These are phyloP conservation scores for Glyptemys insculpta DNA, from an alignment of 2,797 vertebrate species.

Conservation along the genomic window DNA sequence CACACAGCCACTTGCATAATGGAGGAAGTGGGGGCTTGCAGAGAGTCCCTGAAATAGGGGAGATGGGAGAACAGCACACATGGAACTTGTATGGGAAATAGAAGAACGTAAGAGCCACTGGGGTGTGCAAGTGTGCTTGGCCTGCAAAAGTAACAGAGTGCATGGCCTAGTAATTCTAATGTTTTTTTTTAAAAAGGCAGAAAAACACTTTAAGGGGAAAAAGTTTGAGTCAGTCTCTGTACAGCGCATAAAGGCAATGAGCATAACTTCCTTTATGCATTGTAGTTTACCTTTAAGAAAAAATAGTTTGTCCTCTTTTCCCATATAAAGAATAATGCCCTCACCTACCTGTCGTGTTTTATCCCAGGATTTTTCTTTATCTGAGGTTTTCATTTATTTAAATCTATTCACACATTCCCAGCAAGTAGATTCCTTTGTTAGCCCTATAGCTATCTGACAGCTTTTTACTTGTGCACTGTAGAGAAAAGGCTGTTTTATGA, in stretches of 20 bases:
- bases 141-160: not conserved
- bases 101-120: not conserved
- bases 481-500: not conserved
- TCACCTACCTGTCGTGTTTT: not conserved
- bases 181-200: not conserved
- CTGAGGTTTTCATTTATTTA: not conserved
- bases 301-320: not conserved
- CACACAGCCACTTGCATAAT: not conserved
- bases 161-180: not conserved
- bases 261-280: not conserved
- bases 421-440: not conserved
- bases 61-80: not conserved
- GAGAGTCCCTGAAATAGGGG: not conserved
- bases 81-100: rapidly evolving
- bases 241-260: not conserved
- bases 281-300: not conserved
- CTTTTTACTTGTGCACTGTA: not conserved
- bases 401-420: not conserved
- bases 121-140: rapidly evolving
- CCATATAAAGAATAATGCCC: not conserved
- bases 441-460: not conserved
- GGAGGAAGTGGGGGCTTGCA: not conserved
- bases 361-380: not conserved
- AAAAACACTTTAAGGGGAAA: not conserved
- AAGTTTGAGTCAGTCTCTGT: not conserved